Evolutionary conservation across 2,797 vertebrate genomes (phyloP), one percentile per base, ranked within the genome.

Genomic region (Limosa lapponica): DNA sequence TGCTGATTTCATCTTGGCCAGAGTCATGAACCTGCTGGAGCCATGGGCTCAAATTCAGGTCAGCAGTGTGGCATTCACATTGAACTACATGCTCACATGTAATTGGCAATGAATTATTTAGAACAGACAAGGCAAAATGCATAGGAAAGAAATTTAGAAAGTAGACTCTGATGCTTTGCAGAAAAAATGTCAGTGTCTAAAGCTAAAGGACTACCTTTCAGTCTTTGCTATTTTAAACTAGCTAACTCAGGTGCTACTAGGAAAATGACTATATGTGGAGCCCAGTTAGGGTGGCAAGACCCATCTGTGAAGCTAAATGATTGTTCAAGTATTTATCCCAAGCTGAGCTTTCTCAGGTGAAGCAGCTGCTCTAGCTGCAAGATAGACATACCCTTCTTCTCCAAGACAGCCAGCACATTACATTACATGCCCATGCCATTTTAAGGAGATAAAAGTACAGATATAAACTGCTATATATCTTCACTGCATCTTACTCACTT

Each of bases 71-170:
- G 41, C 61, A 65, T 51, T 70, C 58, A 85, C 24, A 46, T 13
- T 82, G 77, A 83, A 57, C 57, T 54, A 28, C 69, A 41, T 37
- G 46, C 54, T 69, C 46, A 48, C 58, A 52, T 86, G 86, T 58
- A 83, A 48, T 46, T 92, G 58, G 27, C 51, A 77, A 12, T 49
- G 30, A 89, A 83, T 96, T 91, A 93, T 84, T 90, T 82, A 94
- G 59, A 93, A 59, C 27, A 86, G 48, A 75, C 15, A 69, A 64
- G 37, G 57, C 24, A 93, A 87, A 93, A 83, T 36, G 17, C 3
- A 4, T 27, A 77, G 41, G 48, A 69, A 88, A 72, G 32, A 72
- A 62, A 79, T 75, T 58, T 41, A 72, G 46, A 72, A 93, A 83
- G 49, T 13, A 75, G 77, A 66, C 22, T 49, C 62, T 70, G 20